Base-by-base conservation (phyloP, 2,888 invertebrate genomes). In the Andrena dorsata region DNA sequence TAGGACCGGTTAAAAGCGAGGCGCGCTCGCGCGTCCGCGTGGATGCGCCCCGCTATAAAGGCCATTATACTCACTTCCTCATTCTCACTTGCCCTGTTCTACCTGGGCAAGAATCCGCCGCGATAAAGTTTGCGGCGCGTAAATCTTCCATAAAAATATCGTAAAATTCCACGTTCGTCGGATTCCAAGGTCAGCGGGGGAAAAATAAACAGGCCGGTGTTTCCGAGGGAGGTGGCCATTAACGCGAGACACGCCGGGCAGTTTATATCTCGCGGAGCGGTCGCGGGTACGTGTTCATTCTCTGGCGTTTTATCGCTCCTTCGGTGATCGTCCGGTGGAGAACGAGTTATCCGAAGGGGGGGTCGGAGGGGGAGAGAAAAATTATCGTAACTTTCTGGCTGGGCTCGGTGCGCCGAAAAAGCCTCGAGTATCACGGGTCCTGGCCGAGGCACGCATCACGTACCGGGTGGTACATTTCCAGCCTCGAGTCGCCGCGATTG, bases 1-100 rank as follows among this genome's bases (percentile, higher is more conserved):
- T 63, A 82, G 76, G 76, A 76, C 76, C 76, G 80, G 75, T 80
- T 71, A 65, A 76, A 64, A 61, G 77, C 60, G 68, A 64, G 69
- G 10, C 8, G 58, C 26, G 58, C 26, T 26, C 32, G 61, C 32
- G 28, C 47, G 72, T 26, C 61, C 60, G 58, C 28, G 47, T 75
- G 60, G 76, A 66, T 73, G 80, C 80, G 63, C 64, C 77, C 61
- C 70, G 80, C 77, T 82, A 77, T 74, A 82, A 74, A 83, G 66
- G 58, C 86, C 80, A 82, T 86, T 86, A 86, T 80, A 76, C 73
- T 70, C 82, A 60, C 86, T 86, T 86, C 84, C 86, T 86, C 82
- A 80, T 86, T 86, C 86, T 86, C 86, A 78, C 84, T 86, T 84
- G 65, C 69, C 70, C 60, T 71, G 65, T 78, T 65, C 71, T 56